Conservation (phyloP, 2,113 vertebrate genomes). For the Prionailurus bengalensis region DNA sequence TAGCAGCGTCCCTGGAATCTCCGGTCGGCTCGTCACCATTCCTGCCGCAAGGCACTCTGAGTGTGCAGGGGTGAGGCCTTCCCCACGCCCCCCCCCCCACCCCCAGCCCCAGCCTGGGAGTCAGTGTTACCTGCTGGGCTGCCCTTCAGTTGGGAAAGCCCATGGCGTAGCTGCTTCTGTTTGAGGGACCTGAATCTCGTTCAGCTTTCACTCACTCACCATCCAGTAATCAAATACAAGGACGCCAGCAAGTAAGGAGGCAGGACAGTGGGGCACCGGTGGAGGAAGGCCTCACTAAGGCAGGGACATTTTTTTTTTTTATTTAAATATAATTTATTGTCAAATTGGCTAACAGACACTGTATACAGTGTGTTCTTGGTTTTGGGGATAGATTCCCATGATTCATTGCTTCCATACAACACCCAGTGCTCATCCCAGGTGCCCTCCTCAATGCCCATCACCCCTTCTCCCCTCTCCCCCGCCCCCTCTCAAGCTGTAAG, state of each 20-base stretch:
- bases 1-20: not conserved
- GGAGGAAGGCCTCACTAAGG: not conserved
- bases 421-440: too few species aligned
- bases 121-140: not conserved
- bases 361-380: too few species aligned
- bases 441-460: too few species aligned
- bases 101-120: too few species aligned
- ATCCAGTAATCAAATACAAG: not conserved
- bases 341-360: too few species aligned
- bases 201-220: not conserved
- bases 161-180: not conserved
- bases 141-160: not conserved
- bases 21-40: not conserved
- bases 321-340: too few species aligned
- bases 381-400: too few species aligned
- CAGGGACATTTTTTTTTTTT: not conserved
- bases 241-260: not conserved
- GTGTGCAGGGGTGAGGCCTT: not conserved
- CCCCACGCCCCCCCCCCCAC: accelerated
- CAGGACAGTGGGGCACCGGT: accelerated
- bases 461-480: too few species aligned
- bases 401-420: too few species aligned
- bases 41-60: not conserved
- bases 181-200: not conserved
- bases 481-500: too few species aligned